phyloP scores from a whole-genome alignment of 1,140 invertebrate genomes.

The Anastrepha ludens region DNA sequence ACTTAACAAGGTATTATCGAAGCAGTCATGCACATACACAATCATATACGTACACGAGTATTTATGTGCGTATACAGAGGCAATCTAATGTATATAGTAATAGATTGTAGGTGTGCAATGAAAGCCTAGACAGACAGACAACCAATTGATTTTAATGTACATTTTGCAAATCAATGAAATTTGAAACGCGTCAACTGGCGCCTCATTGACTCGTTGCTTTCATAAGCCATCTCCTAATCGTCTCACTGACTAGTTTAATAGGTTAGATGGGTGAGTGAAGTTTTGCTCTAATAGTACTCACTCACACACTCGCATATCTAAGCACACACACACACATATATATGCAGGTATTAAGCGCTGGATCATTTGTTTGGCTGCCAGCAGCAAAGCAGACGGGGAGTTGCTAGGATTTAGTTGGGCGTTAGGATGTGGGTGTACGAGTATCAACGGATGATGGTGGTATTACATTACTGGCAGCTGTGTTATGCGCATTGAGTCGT shows the following conservation, averaged over 20 bases:
- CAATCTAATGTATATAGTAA: conserved; percentile 16
- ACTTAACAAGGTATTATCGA: conserved; percentile 53
- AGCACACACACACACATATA: not conserved
- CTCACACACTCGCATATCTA: not conserved
- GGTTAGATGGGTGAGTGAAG: not conserved
- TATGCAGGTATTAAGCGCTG: not conserved
- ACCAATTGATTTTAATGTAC: conserved; percentile 10
- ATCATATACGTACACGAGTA: not conserved
- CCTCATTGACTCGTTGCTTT: not conserved
- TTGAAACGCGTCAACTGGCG: conserved; percentile 21
- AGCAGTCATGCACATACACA: conserved; percentile 20
- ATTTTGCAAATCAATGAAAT: conserved; percentile 48
- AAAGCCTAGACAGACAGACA: not conserved
- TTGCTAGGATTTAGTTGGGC: not conserved
- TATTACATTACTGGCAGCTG: conserved; percentile 42
- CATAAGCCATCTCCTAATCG: not conserved
- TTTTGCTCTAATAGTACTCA: not conserved
- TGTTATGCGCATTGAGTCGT: conserved; percentile 27
- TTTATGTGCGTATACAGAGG: too few relatives aligned
- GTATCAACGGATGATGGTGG: conserved; percentile 36
- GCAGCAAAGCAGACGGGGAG: not conserved
- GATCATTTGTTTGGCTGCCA: not conserved
- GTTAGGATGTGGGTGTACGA: not conserved
- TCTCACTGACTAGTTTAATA: conserved; percentile 18
- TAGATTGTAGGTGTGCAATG: conserved; percentile 21